These are phyloP conservation scores for Chouioia cunea DNA, from an alignment of 2,888 invertebrate genomes.

Conservation along the genomic window DNA sequence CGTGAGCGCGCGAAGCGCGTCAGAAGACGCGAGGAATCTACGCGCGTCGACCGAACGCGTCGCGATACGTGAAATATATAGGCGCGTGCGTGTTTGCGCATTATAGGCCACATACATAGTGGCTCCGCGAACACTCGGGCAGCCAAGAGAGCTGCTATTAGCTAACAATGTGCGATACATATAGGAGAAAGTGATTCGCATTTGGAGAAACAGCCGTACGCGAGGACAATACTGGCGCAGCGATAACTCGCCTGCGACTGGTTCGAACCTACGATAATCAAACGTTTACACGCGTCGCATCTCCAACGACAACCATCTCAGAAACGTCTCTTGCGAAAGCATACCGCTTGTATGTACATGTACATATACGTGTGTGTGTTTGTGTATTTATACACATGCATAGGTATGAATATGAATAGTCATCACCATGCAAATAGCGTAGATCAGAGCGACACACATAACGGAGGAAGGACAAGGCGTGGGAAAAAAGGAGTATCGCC, in stretches of 20 bases:
- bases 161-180: slow-evolving; percentile 17
- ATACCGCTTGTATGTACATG: neutral
- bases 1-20: slow-evolving; percentile 27
- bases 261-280: neutral
- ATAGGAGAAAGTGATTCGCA: slow-evolving; percentile 7
- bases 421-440: too few relatives aligned
- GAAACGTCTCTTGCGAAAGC: neutral
- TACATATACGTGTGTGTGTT: neutral
- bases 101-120: too few relatives aligned
- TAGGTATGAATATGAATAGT: too few relatives aligned
- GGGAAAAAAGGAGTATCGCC: neutral
- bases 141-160: slow-evolving; percentile 40
- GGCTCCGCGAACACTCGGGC: too few relatives aligned
- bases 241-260: neutral
- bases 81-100: too few relatives aligned
- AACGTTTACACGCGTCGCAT: slow-evolving; percentile 9
- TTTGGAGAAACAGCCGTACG: slow-evolving; percentile 4
- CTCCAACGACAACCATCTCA: neutral
- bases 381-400: too few relatives aligned
- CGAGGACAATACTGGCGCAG: slow-evolving; percentile 1
- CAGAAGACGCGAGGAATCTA: slow-evolving; percentile 3
- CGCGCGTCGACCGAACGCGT: slow-evolving; percentile 7
- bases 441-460: too few relatives aligned
- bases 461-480: slow-evolving; percentile 2
- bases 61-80: neutral